A percentile compares a stretch with the other conserved stretches of the same genome.
phyloP scores from a whole-genome alignment of 2,888 invertebrate species.

The Lysandra coridon region DNA sequence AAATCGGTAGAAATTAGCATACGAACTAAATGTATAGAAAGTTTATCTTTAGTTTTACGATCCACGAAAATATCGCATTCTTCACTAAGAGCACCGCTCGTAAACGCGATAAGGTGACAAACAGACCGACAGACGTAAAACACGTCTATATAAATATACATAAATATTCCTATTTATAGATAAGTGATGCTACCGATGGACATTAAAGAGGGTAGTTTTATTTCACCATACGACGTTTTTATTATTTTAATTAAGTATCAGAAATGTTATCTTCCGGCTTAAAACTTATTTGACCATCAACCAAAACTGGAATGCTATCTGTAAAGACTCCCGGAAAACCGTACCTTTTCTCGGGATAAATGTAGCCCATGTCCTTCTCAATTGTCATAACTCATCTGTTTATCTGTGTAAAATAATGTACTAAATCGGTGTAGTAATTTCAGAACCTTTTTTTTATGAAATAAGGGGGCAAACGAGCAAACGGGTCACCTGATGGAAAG shows the following conservation, averaged over 20 bases:
- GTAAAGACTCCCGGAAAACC: too few relatives aligned
- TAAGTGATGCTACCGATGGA: constrained; percentile 20
- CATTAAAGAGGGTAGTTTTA: neutral
- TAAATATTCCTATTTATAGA: constrained; percentile 16
- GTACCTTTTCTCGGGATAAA: too few relatives aligned
- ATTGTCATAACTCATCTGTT: too few relatives aligned
- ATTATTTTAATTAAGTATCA: neutral
- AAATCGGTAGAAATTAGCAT: constrained; percentile 14
- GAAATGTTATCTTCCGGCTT: neutral
- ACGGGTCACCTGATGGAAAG: too few relatives aligned
- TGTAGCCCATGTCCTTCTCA: too few relatives aligned
- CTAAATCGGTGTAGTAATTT: too few relatives aligned
- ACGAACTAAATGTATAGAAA: constrained; percentile 10
- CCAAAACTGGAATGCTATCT: too few relatives aligned
- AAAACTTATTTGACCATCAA: neutral
- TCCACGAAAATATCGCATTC: constrained; percentile 39
- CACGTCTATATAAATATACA: constrained; percentile 22
- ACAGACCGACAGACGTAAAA: constrained; percentile 17
- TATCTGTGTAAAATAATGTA: too few relatives aligned
- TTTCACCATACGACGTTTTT: neutral
- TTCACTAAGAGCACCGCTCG: constrained; percentile 46
- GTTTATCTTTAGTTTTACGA: constrained; percentile 41
- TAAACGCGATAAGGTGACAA: constrained; percentile 38
- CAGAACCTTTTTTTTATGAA: too few relatives aligned
- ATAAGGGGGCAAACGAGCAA: too few relatives aligned